Evolutionary conservation across 2,888 invertebrate genomes (phyloP).

Genomic region (Idaea aversata): DNA sequence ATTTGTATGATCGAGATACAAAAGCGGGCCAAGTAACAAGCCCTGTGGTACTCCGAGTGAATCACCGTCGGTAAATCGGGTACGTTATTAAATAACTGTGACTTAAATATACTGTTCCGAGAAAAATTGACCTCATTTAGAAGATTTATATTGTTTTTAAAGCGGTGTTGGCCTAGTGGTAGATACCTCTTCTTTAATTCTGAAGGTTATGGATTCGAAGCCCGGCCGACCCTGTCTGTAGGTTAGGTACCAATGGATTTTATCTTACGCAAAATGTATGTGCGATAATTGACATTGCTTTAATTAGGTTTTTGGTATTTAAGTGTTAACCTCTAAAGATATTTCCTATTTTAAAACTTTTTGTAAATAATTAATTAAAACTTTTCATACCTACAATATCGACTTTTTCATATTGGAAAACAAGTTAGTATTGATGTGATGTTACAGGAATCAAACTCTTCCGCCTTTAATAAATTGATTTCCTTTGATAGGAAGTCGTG

Average conservation of each 20-base stretch:
- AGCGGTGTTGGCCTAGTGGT: too few relatives aligned
- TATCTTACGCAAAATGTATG: too few relatives aligned
- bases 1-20: conserved; percentile 4
- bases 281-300: too few relatives aligned
- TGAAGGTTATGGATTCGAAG: too few relatives aligned
- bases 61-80: not conserved
- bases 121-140: conserved; percentile 3
- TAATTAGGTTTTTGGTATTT: too few relatives aligned
- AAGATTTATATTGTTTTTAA: not conserved
- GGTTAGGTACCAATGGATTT: too few relatives aligned
- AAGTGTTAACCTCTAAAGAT: too few relatives aligned
- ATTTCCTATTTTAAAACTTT: too few relatives aligned
- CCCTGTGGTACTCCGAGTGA: conserved; percentile 16
- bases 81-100: not conserved
- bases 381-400: too few relatives aligned
- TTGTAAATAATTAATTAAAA: too few relatives aligned
- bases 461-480: conserved; percentile 9
- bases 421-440: not conserved
- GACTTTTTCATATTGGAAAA: not conserved
- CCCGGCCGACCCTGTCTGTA: too few relatives aligned
- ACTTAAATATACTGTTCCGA: not conserved
- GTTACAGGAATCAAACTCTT: conserved; percentile 6
- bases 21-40: conserved; percentile 15
- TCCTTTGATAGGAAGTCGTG: conserved; percentile 14
- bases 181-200: too few relatives aligned